These are phyloP conservation scores for Drosophila kambysellisi DNA, from an alignment of 2,888 invertebrate genomes.

Conservation along the genomic window DNA sequence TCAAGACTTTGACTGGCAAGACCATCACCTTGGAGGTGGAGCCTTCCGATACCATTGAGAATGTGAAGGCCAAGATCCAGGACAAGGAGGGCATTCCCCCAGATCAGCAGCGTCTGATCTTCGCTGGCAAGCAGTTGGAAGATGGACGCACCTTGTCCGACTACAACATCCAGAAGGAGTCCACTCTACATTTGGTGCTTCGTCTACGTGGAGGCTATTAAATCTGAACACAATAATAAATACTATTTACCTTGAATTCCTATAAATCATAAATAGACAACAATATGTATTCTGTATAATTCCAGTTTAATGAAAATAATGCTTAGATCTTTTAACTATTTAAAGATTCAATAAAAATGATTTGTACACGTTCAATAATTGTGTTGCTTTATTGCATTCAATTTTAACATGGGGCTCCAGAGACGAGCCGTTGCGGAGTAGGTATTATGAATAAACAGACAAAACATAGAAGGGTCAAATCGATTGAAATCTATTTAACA, in stretches of 20 bases:
- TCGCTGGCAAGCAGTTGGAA: conserved; percentile 36
- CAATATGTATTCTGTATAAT: conserved; percentile 26
- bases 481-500: too few relatives aligned
- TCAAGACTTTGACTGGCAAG: conserved; percentile 54
- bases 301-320: conserved; percentile 26
- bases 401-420: background rate
- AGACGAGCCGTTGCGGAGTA: background rate
- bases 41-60: conserved; percentile 49
- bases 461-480: too few relatives aligned
- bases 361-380: conserved; percentile 20
- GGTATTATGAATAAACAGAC: too few relatives aligned
- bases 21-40: conserved; percentile 53
- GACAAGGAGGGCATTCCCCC: conserved; percentile 52
- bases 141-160: conserved; percentile 34
- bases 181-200: conserved; percentile 33
- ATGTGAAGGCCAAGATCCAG: conserved; percentile 53
- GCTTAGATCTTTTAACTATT: conserved; percentile 13
- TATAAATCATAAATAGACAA: conserved; percentile 7
- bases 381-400: background rate
- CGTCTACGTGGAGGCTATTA: conserved; percentile 44
- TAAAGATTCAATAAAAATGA: conserved; percentile 38
- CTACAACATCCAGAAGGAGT: conserved; percentile 44
- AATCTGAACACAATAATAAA: conserved; percentile 12
- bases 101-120: conserved; percentile 45
- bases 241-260: conserved; percentile 1